Conservation (phyloP, 2,797 vertebrate species). For the Rhynchotus rufescens region DNA sequence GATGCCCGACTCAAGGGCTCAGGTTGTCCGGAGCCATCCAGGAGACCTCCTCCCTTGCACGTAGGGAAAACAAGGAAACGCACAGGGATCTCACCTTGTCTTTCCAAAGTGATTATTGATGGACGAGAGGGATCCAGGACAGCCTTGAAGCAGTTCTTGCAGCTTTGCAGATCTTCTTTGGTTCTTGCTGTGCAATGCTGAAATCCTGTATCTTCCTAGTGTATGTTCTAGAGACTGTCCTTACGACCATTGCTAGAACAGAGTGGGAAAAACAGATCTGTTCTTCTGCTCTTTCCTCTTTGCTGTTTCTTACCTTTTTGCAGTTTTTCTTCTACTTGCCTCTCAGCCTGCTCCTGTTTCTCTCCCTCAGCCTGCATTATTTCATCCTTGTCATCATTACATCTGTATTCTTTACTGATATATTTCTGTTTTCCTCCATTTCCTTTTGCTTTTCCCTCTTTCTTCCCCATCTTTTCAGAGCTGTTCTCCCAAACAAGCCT, state of each 20-base stretch:
- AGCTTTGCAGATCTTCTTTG: not conserved
- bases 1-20: not conserved
- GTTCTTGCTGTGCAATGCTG: not conserved
- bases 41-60: accelerated
- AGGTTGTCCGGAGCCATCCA: not conserved
- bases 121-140: not conserved
- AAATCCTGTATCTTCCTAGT: not conserved
- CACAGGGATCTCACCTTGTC: not conserved
- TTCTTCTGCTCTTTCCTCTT: not conserved
- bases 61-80: not conserved
- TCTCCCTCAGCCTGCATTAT: not conserved
- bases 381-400: not conserved
- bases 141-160: not conserved
- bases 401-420: not conserved
- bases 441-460: not conserved
- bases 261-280: not conserved
- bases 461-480: not conserved
- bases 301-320: not conserved
- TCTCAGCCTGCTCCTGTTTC: not conserved
- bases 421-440: not conserved
- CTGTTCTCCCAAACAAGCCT: not conserved
- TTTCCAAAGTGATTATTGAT: not conserved
- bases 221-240: not conserved
- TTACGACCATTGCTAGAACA: not conserved
- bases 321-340: not conserved